Conservation (phyloP, 2,797 vertebrate species). For the Eupleurogrammus muticus region DNA sequence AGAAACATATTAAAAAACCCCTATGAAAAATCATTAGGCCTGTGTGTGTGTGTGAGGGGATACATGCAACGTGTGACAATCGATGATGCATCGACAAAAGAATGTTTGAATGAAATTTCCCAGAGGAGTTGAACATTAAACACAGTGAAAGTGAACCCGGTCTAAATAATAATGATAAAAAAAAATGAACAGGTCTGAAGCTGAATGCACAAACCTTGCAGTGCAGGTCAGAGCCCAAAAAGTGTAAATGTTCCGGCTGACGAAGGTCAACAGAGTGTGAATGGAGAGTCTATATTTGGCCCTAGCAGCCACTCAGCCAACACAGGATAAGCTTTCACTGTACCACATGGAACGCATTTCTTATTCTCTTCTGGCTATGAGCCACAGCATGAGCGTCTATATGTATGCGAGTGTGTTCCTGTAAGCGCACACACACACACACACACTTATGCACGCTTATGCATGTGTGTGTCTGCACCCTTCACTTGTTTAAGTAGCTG, state of each 20-base stretch:
- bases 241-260: conserved; percentile 37
- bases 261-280: conserved; percentile 57
- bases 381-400: conserved; percentile 27
- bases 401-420: not conserved
- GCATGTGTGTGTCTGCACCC: conserved; percentile 33
- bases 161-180: too few relatives aligned
- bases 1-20: not conserved
- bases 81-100: not conserved
- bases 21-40: not conserved
- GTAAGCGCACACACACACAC: not conserved
- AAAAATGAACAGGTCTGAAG: not conserved
- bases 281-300: conserved; percentile 45
- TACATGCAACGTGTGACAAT: not conserved
- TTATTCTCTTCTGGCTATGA: conserved; percentile 46
- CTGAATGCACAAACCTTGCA: conserved; percentile 30
- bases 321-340: conserved; percentile 52
- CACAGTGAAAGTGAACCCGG: conserved; percentile 1
- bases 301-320: conserved; percentile 38
- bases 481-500: conserved; percentile 43
- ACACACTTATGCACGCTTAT: not conserved
- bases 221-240: conserved; percentile 38
- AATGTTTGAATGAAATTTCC: not conserved
- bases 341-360: conserved; percentile 47
- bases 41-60: not conserved
- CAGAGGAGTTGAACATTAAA: not conserved